Evolutionary conservation across 1,140 invertebrate species (phyloP).

Genomic region (Drosophila kepulauana): DNA sequence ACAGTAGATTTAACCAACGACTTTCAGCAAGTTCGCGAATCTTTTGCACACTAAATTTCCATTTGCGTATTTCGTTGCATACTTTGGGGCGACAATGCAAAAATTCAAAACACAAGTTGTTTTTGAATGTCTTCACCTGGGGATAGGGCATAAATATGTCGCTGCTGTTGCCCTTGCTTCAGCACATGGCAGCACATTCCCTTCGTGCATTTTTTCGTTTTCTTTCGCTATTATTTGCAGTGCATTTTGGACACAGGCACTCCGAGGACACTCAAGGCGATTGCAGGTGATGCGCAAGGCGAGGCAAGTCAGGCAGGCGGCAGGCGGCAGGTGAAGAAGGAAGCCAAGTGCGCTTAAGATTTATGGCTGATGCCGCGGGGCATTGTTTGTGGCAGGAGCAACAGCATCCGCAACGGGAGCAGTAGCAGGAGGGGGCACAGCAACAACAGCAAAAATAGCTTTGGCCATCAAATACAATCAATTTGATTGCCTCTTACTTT

Average conservation of each 20-base stretch:
- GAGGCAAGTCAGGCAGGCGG: background rate
- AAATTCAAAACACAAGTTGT: constrained; percentile 6
- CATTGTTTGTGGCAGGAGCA: constrained; percentile 30
- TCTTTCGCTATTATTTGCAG: constrained; percentile 62
- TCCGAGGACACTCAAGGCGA: constrained; percentile 73
- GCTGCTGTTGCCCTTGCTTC: constrained; percentile 19
- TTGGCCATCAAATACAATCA: constrained; percentile 78
- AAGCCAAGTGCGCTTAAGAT: constrained; percentile 72
- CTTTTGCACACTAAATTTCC: background rate
- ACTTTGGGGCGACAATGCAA: background rate
- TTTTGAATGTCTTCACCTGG: constrained; percentile 27
- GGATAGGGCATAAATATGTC: constrained; percentile 66
- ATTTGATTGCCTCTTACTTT: constrained; percentile 71
- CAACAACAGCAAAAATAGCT: constrained; percentile 9
- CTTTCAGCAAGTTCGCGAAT: background rate
- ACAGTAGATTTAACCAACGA: too few relatives aligned
- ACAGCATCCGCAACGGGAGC: background rate
- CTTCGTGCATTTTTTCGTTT: constrained; percentile 30
- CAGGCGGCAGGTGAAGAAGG: constrained; percentile 13
- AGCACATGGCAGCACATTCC: constrained; percentile 9
- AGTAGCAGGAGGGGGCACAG: background rate
- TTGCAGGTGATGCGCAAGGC: constrained; percentile 44
- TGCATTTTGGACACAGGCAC: constrained; percentile 70
- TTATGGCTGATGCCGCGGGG: constrained; percentile 66
- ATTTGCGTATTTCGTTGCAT: background rate